Conservation (phyloP, 1,140 invertebrate species). For the Hycleus cichorii region DNA sequence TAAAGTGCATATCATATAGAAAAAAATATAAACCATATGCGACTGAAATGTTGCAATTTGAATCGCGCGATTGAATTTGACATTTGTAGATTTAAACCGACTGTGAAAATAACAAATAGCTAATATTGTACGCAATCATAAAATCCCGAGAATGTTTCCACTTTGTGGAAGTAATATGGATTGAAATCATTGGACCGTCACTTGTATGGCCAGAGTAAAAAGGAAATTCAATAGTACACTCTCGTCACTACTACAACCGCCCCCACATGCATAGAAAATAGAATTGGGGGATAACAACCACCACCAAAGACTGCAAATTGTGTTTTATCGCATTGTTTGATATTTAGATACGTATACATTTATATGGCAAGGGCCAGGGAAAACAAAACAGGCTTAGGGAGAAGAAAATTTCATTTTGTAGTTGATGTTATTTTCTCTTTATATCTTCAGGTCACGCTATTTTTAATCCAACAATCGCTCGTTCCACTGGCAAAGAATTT, state of each 20-base stretch:
- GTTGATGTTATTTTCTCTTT: conserved; percentile 7
- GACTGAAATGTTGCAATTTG: conserved; percentile 8
- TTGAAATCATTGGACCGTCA: conserved; percentile 23
- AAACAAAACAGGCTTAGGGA: conserved; percentile 1
- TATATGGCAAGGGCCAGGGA: no score
- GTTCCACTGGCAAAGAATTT: no score
- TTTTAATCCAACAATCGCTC: conserved; percentile 9
- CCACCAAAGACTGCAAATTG: conserved; percentile 6
- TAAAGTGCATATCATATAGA: no score
- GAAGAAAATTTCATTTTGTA: conserved; percentile 11
- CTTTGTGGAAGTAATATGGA: conserved; percentile 24
- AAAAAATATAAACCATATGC: no score
- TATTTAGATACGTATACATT: conserved; percentile 1
- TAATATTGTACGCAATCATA: conserved; percentile 27
- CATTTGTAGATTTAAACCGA: conserved; percentile 28
- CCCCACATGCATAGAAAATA: conserved; percentile 3
- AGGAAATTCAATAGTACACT: no score
- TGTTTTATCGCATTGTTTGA: conserved; percentile 13
- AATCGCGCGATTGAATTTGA: conserved; percentile 24
- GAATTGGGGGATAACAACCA: background rate
- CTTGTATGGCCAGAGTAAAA: background rate
- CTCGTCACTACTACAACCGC: background rate
- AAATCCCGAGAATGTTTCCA: conserved; percentile 24
- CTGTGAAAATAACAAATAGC: conserved; percentile 30
- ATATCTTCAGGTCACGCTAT: conserved; percentile 11